Percentiles rank a stretch among this genome's conserved stretches.
Conservation (phyloP, 37 sponge, comb jelly and placozoan genomes). For the Agelas oroides region DNA sequence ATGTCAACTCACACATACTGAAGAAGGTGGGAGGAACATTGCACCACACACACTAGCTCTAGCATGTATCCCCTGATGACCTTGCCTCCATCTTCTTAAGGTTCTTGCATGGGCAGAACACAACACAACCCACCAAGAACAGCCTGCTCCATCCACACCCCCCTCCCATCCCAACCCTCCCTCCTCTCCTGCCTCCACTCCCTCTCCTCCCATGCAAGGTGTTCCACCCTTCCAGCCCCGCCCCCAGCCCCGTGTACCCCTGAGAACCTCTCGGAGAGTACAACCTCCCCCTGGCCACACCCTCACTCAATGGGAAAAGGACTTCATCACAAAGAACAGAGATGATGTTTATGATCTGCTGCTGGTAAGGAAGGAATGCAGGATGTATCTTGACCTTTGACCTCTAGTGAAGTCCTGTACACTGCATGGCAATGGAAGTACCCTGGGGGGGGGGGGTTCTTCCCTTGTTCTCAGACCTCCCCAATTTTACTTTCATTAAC, state of each 20-base stretch:
- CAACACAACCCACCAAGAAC: not conserved
- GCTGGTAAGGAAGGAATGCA: slow-evolving; percentile 24
- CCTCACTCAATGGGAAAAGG: slow-evolving; percentile 62
- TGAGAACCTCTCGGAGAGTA: slow-evolving; percentile 2
- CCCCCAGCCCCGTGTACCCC: slow-evolving; percentile 58
- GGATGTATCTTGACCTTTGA: too few species aligned
- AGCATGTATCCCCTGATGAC: too few species aligned
- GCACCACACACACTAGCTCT: too few species aligned
- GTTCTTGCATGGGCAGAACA: slow-evolving; percentile 63
- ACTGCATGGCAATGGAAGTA: not conserved
- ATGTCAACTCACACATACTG: slow-evolving; percentile 52
- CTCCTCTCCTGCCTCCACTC: not conserved
- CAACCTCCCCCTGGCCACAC: slow-evolving; percentile 41
- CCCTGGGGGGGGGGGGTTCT: too few species aligned
- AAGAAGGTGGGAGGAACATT: slow-evolving; percentile 31
- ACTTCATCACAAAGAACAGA: slow-evolving; percentile 57
- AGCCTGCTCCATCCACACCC: not conserved
- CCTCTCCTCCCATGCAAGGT: not conserved
- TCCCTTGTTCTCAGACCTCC: too few species aligned
- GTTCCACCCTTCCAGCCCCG: slow-evolving; percentile 45
- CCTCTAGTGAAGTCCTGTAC: not conserved
- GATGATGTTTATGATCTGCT: slow-evolving; percentile 64
- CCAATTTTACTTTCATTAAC: too few species aligned
- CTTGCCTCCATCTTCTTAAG: not conserved
- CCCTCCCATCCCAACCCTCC: not conserved